Evolutionary conservation across 2,113 vertebrate genomes (phyloP).

Genomic region (Mesembrinibis cayennensis): DNA sequence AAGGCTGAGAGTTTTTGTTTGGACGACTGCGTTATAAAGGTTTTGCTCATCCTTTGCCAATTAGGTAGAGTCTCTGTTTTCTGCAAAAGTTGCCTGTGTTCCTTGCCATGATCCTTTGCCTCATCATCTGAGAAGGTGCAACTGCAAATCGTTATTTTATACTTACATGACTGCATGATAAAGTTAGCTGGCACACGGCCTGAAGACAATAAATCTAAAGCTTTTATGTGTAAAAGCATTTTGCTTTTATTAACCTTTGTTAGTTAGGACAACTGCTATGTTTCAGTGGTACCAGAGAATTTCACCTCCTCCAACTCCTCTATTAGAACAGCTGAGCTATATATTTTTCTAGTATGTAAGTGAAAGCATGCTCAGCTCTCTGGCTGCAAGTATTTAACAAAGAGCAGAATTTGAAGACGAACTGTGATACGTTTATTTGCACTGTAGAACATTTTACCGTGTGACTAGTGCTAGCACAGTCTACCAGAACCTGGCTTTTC

Average conservation of each 20-base stretch:
- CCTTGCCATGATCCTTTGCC: neutral
- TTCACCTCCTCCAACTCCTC: neutral
- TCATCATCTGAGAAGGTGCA: slow-evolving; percentile 30
- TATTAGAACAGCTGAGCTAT: neutral
- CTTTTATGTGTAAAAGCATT: slow-evolving; percentile 4
- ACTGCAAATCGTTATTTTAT: slow-evolving; percentile 20
- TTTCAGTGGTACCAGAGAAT: neutral
- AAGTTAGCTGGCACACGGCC: slow-evolving; percentile 1
- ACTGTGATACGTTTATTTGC: neutral
- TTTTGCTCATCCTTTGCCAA: slow-evolving; percentile 11
- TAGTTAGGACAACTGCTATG: neutral
- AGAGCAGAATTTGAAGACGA: neutral
- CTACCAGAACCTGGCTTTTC: neutral
- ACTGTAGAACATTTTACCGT: neutral
- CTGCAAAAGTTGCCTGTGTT: neutral
- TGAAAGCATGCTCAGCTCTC: neutral
- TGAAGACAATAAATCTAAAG: slow-evolving; percentile 22
- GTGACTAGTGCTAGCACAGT: neutral
- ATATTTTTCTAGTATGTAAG: neutral
- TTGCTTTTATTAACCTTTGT: slow-evolving; percentile 20
- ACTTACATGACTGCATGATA: neutral
- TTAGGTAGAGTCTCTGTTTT: neutral
- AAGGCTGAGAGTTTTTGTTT: slow-evolving; percentile 20
- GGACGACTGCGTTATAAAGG: neutral
- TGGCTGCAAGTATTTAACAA: neutral